Conservation (phyloP, 2,888 invertebrate species). For the Lagria hirta region DNA sequence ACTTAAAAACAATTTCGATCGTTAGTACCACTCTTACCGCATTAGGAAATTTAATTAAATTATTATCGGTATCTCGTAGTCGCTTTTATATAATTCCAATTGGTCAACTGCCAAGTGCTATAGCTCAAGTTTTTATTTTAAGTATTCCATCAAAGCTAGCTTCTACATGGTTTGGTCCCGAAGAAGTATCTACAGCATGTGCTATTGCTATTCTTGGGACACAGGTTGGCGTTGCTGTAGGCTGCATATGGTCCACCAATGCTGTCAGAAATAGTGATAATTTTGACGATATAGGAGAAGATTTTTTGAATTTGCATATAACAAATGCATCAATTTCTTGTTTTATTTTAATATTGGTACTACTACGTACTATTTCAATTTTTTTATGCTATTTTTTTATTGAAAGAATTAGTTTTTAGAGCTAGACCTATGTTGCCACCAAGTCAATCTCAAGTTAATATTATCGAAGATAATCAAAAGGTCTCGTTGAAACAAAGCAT, state of each 20-base stretch:
- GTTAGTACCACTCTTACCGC: conserved; percentile 60
- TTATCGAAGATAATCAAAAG: conserved; percentile 4
- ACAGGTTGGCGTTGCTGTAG: conserved; percentile 62
- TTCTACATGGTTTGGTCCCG: conserved; percentile 84
- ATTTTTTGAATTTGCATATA: conserved; percentile 33
- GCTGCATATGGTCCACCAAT: conserved; percentile 34
- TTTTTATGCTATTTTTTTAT: background rate
- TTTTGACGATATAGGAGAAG: conserved; percentile 28
- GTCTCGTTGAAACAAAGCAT: conserved; percentile 15
- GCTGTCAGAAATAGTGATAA: conserved; percentile 31
- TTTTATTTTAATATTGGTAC: conserved; percentile 31
- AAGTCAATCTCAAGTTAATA: conserved; percentile 56
- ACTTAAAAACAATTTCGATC: conserved; percentile 56
- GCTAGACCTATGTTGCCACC: conserved; percentile 84
- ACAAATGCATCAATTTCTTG: conserved; percentile 31
- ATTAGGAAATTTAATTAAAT: conserved; percentile 62
- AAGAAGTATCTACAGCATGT: conserved; percentile 91
- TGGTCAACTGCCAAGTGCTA: conserved; percentile 59
- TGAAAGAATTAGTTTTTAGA: conserved; percentile 68
- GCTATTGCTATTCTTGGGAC: conserved; percentile 97
- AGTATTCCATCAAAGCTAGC: conserved; percentile 69
- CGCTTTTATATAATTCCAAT: conserved; percentile 64
- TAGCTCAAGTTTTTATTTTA: conserved; percentile 66
- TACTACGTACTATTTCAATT: conserved; percentile 64
- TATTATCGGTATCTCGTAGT: conserved; percentile 61